Conservation (phyloP, 1,140 invertebrate genomes). For the Holcopasites calliopsidis region DNA sequence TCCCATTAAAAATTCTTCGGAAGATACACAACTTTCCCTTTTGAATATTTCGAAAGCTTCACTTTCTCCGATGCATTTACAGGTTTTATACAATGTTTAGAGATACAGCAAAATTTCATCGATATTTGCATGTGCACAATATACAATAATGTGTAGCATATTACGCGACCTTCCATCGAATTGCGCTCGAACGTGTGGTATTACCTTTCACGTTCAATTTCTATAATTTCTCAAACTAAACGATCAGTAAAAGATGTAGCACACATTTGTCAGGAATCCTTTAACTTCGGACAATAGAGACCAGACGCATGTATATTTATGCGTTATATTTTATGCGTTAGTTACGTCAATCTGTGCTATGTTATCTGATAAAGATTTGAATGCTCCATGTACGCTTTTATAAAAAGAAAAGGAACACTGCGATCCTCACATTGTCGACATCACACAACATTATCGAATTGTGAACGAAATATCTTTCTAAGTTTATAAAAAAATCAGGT, state of each 20-base stretch:
- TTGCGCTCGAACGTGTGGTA: constrained; percentile 43
- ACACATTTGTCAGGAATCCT: constrained; percentile 21
- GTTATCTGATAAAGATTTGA: not conserved
- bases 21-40: not conserved
- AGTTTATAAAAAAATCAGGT: constrained; percentile 2
- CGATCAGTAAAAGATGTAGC: constrained; percentile 23
- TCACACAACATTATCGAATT: not conserved
- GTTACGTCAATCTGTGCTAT: constrained; percentile 67
- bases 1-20: not conserved
- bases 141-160: not conserved
- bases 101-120: constrained; percentile 31
- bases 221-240: constrained; percentile 23
- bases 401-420: constrained; percentile 1
- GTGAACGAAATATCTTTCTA: not conserved
- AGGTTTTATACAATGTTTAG: not conserved
- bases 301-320: constrained; percentile 35
- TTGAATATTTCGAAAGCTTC: not conserved
- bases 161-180: constrained; percentile 45
- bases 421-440: constrained; percentile 1
- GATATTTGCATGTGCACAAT: constrained; percentile 24
- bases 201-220: constrained; percentile 23
- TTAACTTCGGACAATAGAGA: constrained; percentile 27
- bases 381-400: not conserved
- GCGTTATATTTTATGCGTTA: constrained; percentile 47
- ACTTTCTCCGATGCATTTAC: not conserved